phyloP scores from a whole-genome alignment of 64 coral and sea anemone genomes.

The Montipora capricornis region DNA sequence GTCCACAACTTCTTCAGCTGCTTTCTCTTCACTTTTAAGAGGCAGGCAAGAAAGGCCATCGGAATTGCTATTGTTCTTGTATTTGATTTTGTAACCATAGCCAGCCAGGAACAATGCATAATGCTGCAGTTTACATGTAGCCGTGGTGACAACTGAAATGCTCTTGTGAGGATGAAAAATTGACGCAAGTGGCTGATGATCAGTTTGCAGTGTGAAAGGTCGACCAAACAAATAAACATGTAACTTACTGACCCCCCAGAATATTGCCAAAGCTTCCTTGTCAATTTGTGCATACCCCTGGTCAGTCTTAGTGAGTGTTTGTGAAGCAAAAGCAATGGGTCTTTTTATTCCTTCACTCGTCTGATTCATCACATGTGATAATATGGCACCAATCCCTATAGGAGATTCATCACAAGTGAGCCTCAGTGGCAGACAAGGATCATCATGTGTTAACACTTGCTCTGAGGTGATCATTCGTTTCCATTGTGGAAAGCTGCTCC shows the following conservation, averaged over 20 bases:
- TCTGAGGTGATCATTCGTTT: too few relatives aligned
- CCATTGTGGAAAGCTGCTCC: too few relatives aligned
- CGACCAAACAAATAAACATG: conserved; percentile 63
- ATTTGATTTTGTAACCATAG: conserved; percentile 41
- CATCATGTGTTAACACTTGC: neutral
- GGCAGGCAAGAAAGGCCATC: conserved; percentile 61
- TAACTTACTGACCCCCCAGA: conserved; percentile 65
- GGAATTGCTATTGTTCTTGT: conserved; percentile 71
- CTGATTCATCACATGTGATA: conserved; percentile 41
- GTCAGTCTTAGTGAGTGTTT: neutral
- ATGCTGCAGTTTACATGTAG: conserved; percentile 21
- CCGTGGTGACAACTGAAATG: conserved; percentile 50
- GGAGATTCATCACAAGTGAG: conserved; percentile 6
- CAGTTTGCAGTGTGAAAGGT: conserved; percentile 68
- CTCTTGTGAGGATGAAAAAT: conserved; percentile 70
- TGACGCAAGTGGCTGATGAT: conserved; percentile 60
- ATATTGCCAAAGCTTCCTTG: conserved; percentile 45
- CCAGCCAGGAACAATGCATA: conserved; percentile 62
- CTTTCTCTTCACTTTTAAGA: conserved; percentile 4
- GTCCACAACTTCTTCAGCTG: conserved; percentile 32
- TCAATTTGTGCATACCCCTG: conserved; percentile 54
- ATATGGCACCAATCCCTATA: neutral
- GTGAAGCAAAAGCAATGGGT: conserved; percentile 76
- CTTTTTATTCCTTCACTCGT: conserved; percentile 59
- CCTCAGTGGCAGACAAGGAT: conserved; percentile 3